phyloP scores from a whole-genome alignment of 2,113 vertebrate genomes.

The Myxocyprinus asiaticus region DNA sequence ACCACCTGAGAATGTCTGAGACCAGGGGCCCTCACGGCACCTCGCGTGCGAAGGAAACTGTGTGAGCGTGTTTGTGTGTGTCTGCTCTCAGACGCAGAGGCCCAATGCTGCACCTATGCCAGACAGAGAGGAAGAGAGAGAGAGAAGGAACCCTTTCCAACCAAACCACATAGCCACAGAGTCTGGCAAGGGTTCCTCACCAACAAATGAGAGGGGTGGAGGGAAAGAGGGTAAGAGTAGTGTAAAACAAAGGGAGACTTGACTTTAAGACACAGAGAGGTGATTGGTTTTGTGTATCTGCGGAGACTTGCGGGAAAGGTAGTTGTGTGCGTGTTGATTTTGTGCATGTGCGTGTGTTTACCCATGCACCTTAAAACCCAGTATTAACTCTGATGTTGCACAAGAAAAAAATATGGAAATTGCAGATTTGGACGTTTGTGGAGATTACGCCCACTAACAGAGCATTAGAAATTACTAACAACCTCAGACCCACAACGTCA shows the following conservation, averaged over 20 bases:
- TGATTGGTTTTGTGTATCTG: no score
- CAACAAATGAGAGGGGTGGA: slow-evolving; percentile 28
- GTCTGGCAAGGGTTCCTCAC: slow-evolving; percentile 6
- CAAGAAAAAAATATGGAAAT: no score
- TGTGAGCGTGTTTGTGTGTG: slow-evolving; percentile 33
- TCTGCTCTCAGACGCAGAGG: slow-evolving; percentile 29
- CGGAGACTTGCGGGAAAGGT: no score
- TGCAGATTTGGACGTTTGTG: not conserved
- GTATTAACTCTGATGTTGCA: not conserved
- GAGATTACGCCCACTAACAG: not conserved
- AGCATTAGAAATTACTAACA: no score
- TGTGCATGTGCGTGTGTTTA: no score
- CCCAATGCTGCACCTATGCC: slow-evolving; percentile 34
- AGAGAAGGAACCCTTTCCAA: not conserved
- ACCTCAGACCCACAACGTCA: no score
- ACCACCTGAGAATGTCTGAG: slow-evolving; percentile 62
- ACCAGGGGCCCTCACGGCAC: slow-evolving; percentile 43
- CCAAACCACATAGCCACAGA: slow-evolving; percentile 36
- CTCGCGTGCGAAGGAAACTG: slow-evolving; percentile 52
- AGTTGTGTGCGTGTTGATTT: no score
- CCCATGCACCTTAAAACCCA: not conserved
- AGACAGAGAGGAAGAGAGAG: slow-evolving; percentile 25
- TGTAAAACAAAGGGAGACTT: not conserved
- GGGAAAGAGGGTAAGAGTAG: not conserved
- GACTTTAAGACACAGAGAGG: no score